Percentiles rank a stretch among this genome's conserved stretches.
Conservation (phyloP, 2,888 invertebrate species). For the Hemithea aestivaria region DNA sequence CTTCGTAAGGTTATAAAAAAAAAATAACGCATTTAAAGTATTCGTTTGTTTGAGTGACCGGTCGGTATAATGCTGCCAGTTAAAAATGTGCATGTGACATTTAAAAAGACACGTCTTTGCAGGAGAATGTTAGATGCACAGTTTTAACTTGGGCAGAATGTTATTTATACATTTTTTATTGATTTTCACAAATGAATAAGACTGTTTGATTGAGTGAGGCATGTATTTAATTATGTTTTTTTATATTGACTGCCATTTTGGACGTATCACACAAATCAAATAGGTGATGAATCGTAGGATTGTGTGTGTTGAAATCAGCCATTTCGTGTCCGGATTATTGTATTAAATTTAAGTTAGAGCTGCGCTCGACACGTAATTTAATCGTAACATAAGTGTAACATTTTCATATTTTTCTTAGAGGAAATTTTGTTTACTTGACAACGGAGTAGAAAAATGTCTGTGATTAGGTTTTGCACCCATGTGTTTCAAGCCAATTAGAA, state of each 20-base stretch:
- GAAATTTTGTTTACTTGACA: too few species aligned
- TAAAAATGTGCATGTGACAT: too few species aligned
- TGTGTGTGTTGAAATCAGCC: constrained; percentile 26
- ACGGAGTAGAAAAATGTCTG: too few species aligned
- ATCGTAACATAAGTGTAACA: too few species aligned
- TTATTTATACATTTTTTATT: constrained; percentile 23
- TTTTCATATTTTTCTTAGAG: too few species aligned
- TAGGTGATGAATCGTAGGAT: constrained; percentile 33
- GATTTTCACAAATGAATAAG: constrained; percentile 52
- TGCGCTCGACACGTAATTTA: too few species aligned
- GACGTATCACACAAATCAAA: constrained; percentile 28
- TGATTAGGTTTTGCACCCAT: too few species aligned
- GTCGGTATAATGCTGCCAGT: too few species aligned
- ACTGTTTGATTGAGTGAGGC: constrained; percentile 66
- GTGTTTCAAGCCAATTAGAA: too few species aligned
- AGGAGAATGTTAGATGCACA: too few species aligned
- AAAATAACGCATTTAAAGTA: constrained; percentile 56
- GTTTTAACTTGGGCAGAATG: too few species aligned
- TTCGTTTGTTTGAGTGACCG: constrained; percentile 35
- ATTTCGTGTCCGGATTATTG: constrained; percentile 36
- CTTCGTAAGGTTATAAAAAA: constrained; percentile 43
- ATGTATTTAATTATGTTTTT: constrained; percentile 55
- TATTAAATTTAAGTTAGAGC: constrained; percentile 21
- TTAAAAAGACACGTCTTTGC: too few species aligned
- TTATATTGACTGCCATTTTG: constrained; percentile 62